A percentile compares a stretch with the other conserved stretches of the same genome.
Evolutionary conservation across 2,888 invertebrate species (phyloP).

Genomic region (Drosophila kuntzei): DNA sequence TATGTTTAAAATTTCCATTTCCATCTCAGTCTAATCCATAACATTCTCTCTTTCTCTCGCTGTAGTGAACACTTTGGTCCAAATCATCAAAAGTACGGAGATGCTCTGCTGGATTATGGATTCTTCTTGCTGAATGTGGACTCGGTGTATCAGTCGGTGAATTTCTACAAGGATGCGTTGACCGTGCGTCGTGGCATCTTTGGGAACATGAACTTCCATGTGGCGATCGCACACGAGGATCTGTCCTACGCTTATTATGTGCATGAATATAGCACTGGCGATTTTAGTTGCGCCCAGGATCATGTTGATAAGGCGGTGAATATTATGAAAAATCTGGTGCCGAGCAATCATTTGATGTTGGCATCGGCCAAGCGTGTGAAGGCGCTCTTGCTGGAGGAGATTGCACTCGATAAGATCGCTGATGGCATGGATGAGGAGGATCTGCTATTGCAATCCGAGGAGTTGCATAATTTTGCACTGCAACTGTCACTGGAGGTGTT

Average conservation of each 20-base stretch:
- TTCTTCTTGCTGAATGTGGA: constrained; percentile 96
- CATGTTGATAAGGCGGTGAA: constrained; percentile 93
- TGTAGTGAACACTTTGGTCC: constrained; percentile 86
- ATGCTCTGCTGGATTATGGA: constrained; percentile 94
- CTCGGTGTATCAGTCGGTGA: constrained; percentile 93
- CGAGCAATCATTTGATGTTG: constrained; percentile 92
- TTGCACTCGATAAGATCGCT: constrained; percentile 91
- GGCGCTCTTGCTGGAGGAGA: constrained; percentile 96
- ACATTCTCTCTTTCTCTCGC: background rate
- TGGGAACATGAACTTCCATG: constrained; percentile 93
- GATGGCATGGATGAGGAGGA: constrained; percentile 87
- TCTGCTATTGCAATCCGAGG: constrained; percentile 92
- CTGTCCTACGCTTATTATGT: constrained; percentile 97
- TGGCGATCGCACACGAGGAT: constrained; percentile 96
- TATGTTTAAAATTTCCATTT: too few relatives aligned
- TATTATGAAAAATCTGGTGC: constrained; percentile 92
- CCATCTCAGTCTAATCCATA: background rate
- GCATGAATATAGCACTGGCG: constrained; percentile 95
- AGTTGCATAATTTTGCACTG: constrained; percentile 93
- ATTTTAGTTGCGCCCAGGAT: constrained; percentile 92
- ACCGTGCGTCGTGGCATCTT: constrained; percentile 91
- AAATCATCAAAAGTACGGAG: constrained; percentile 93
- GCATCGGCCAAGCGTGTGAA: constrained; percentile 96
- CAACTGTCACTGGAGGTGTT: constrained; percentile 92
- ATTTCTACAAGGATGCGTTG: constrained; percentile 92